These are phyloP conservation scores for Halcyon badia DNA, from an alignment of 2,797 vertebrate genomes.

Conservation along the genomic window DNA sequence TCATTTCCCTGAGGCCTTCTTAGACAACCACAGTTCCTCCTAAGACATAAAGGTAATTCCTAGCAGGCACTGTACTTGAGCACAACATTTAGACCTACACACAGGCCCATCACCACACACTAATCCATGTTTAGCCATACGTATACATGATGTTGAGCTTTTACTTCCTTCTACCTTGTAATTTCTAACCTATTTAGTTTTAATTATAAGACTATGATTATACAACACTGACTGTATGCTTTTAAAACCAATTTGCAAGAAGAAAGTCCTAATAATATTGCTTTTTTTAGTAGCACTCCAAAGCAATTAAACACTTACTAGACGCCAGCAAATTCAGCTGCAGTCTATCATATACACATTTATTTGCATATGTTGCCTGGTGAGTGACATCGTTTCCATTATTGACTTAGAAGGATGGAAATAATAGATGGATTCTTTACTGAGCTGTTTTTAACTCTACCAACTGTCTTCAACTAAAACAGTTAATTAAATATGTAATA, in stretches of 20 bases:
- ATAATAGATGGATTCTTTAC: conserved; percentile 26
- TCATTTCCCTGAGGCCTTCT: conserved; percentile 18
- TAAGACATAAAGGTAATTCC: not conserved
- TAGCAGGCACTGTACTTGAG: not conserved
- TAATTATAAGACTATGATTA: not conserved
- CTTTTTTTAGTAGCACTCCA: conserved; percentile 11
- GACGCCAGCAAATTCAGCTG: conserved; percentile 13
- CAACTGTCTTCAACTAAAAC: not conserved
- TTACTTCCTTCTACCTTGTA: not conserved
- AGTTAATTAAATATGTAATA: conserved; percentile 9
- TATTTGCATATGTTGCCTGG: conserved; percentile 36
- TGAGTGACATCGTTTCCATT: not conserved
- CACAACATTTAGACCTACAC: not conserved
- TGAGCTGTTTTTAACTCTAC: conserved; percentile 8
- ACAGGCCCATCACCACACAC: not conserved
- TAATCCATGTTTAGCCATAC: not conserved
- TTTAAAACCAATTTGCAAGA: conserved; percentile 5
- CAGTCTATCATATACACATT: not conserved
- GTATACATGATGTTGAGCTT: not conserved
- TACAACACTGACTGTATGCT: not conserved
- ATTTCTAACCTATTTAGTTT: conserved; percentile 29
- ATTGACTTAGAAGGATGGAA: conserved; percentile 13
- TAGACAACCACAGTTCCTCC: not conserved
- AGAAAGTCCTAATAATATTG: not conserved
- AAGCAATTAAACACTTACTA: conserved; percentile 49